Evolutionary conservation across 2,797 vertebrate species (phyloP).

Genomic region (Helicolenus hilgendorfi): DNA sequence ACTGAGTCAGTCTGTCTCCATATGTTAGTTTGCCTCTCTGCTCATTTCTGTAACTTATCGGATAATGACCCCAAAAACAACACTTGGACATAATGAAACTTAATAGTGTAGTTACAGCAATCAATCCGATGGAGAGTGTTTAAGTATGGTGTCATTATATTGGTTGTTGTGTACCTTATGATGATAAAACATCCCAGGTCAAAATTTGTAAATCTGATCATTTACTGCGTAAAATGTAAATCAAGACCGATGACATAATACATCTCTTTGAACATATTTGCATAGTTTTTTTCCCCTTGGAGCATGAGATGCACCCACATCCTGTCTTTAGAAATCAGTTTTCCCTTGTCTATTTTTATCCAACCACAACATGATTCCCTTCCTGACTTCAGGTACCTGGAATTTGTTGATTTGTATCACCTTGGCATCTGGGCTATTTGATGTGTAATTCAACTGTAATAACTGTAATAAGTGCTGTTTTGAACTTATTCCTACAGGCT

Average conservation of each 20-base stretch:
- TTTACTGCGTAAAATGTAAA: neutral
- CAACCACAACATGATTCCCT: neutral
- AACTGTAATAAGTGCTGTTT: neutral
- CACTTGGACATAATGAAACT: neutral
- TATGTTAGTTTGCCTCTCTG: constrained; percentile 32
- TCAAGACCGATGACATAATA: neutral
- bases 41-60: constrained; percentile 38
- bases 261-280: neutral
- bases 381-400: neutral
- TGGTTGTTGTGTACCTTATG: neutral
- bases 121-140: neutral
- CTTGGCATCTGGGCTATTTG: neutral
- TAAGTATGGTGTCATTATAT: neutral
- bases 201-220: neutral
- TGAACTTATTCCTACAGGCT: neutral
- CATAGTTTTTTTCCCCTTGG: neutral
- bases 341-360: neutral
- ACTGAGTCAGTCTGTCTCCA: constrained; percentile 30
- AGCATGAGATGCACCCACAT: neutral
- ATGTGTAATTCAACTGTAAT: neutral
- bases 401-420: neutral
- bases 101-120: neutral
- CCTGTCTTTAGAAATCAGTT: neutral
- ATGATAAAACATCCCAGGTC: neutral
- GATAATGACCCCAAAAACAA: neutral